phyloP scores from a whole-genome alignment of 2,888 invertebrate genomes.

The Agonopterix subpropinquella region DNA sequence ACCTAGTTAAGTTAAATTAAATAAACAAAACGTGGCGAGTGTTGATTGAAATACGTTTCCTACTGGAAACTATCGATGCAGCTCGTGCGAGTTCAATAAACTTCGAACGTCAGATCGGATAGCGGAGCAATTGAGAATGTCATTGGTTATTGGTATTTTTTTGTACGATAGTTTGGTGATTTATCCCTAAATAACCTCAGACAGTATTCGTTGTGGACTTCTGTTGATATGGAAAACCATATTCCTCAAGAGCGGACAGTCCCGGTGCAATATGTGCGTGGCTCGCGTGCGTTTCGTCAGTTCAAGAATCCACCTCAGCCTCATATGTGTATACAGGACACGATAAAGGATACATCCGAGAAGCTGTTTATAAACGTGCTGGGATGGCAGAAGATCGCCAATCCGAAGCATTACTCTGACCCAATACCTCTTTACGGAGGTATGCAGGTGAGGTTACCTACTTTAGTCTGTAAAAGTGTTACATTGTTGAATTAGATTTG shows the following conservation, averaged over 20 bases:
- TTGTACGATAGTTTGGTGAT: conserved; percentile 40
- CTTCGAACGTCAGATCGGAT: conserved; percentile 36
- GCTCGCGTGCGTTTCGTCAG: conserved; percentile 78
- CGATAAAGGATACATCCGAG: conserved; percentile 74
- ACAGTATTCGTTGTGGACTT: conserved; percentile 14
- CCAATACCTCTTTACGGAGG: conserved; percentile 83
- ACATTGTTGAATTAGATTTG: neutral
- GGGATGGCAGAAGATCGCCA: conserved; percentile 83
- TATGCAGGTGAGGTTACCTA: conserved; percentile 72
- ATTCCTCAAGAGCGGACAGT: conserved; percentile 55
- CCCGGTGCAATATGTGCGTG: conserved; percentile 74
- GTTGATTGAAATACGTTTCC: conserved; percentile 29
- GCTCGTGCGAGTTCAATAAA: conserved; percentile 58
- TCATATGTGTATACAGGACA: conserved; percentile 83
- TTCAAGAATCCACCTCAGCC: conserved; percentile 86
- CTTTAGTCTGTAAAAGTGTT: neutral
- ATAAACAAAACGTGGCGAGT: conserved; percentile 24
- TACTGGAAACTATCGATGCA: conserved; percentile 25
- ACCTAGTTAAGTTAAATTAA: conserved; percentile 15
- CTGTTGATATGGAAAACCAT: conserved; percentile 61
- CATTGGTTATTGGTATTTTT: conserved; percentile 44
- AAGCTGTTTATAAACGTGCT: conserved; percentile 81
- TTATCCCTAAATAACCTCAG: conserved; percentile 24
- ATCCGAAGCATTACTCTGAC: conserved; percentile 79
- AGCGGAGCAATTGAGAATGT: conserved; percentile 33